Evolutionary conservation across 92 coral and sea anemone species (phyloP).

Genomic region (Porites evermanni): DNA sequence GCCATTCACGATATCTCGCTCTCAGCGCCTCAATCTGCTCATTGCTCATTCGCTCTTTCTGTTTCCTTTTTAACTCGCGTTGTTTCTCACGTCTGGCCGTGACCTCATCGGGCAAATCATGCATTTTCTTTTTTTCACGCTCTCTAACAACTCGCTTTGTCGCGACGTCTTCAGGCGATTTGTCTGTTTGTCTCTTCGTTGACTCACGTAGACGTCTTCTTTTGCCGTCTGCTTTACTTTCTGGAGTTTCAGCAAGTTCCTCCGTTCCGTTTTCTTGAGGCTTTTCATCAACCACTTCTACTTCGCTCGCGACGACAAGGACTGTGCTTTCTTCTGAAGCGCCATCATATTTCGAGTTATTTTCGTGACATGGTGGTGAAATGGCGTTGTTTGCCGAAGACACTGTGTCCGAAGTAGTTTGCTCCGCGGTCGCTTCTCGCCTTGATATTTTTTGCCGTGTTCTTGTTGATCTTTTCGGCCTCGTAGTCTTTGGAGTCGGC

Average conservation of each 20-base stretch:
- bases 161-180: conserved; percentile 64
- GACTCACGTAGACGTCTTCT: conserved; percentile 57
- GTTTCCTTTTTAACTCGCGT: conserved; percentile 89
- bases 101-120: conserved; percentile 74
- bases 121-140: conserved; percentile 72
- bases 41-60: conserved; percentile 91
- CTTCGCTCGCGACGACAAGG: conserved; percentile 90
- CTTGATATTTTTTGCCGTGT: conserved; percentile 39
- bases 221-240: conserved; percentile 60
- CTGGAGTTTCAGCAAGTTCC: conserved; percentile 47
- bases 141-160: conserved; percentile 68
- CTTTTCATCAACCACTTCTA: conserved; percentile 87
- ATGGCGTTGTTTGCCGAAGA: conserved; percentile 80
- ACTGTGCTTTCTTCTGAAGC: conserved; percentile 81
- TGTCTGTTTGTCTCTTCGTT: conserved; percentile 62
- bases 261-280: conserved; percentile 85
- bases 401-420: conserved; percentile 40
- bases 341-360: conserved; percentile 66
- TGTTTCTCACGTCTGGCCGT: conserved; percentile 92
- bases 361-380: conserved; percentile 90
- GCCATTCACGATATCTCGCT: conserved; percentile 94
- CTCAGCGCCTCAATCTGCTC: conserved; percentile 90
- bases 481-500: conserved; percentile 41
- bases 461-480: conserved; percentile 67
- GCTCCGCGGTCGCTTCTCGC: conserved; percentile 47